Evolutionary conservation across 2,888 invertebrate species (phyloP).

Genomic region (Eueremaeus valkanovi): DNA sequence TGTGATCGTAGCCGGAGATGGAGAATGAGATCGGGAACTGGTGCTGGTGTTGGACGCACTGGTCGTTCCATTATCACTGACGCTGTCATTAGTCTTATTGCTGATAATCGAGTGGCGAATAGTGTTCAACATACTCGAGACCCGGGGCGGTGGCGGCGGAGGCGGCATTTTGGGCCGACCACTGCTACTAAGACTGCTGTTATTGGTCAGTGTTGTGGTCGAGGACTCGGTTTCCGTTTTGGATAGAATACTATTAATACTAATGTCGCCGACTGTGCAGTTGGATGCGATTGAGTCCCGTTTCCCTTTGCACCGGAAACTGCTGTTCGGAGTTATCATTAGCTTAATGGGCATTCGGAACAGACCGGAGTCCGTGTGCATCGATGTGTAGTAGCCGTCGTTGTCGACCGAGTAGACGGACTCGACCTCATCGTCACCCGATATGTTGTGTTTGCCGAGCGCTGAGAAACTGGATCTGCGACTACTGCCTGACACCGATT

Average conservation of each 20-base stretch:
- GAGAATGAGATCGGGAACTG: constrained; percentile 39
- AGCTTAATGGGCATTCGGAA: constrained; percentile 37
- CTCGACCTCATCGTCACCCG: constrained; percentile 70
- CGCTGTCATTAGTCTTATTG: background rate
- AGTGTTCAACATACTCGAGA: constrained; percentile 43
- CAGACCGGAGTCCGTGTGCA: constrained; percentile 91
- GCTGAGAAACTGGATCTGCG: constrained; percentile 15
- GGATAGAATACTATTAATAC: constrained; percentile 46
- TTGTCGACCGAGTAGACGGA: constrained; percentile 93
- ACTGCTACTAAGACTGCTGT: constrained; percentile 31
- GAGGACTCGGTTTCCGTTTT: constrained; percentile 45
- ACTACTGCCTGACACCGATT: constrained; percentile 17
- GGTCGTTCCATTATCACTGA: background rate
- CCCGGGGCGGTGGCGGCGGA: constrained; percentile 47
- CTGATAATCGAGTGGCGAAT: background rate
- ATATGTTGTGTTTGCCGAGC: constrained; percentile 39
- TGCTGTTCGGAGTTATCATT: constrained; percentile 26
- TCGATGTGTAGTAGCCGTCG: constrained; percentile 95
- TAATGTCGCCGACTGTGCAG: constrained; percentile 45
- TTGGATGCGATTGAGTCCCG: constrained; percentile 41
- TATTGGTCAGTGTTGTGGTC: constrained; percentile 42
- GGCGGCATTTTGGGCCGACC: constrained; percentile 36
- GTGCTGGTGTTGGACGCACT: background rate
- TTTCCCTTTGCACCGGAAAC: constrained; percentile 41
- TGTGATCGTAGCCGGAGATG: constrained; percentile 42